These are phyloP conservation scores for Neuroscelio doddi DNA, from an alignment of 2,888 invertebrate species.

Conservation along the genomic window DNA sequence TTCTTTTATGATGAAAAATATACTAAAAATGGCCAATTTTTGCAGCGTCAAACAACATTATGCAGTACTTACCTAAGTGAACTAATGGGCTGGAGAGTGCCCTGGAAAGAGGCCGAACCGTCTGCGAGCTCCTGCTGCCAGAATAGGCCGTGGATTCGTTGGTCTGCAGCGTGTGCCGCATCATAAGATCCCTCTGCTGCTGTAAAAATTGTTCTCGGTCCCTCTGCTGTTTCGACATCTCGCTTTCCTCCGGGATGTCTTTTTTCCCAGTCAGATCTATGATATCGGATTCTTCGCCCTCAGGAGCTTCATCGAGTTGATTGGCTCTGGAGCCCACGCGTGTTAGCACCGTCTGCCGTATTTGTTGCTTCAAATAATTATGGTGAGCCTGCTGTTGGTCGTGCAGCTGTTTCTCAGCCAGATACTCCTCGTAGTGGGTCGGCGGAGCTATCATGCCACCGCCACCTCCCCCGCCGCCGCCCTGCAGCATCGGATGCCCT, in stretches of 20 bases:
- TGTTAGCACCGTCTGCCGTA: constrained; percentile 89
- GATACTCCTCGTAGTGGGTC: constrained; percentile 74
- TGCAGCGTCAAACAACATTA: not conserved
- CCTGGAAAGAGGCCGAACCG: constrained; percentile 81
- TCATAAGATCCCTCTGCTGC: constrained; percentile 79
- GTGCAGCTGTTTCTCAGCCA: constrained; percentile 75
- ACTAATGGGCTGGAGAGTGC: constrained; percentile 91
- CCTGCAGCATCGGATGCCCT: constrained; percentile 88
- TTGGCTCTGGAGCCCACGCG: constrained; percentile 78
- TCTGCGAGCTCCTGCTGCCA: constrained; percentile 64
- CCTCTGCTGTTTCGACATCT: constrained; percentile 75
- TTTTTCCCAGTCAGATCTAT: constrained; percentile 86
- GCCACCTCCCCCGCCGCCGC: constrained; percentile 63
- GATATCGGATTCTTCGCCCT: constrained; percentile 74
- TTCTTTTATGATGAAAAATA: too few relatives aligned
- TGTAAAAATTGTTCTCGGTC: constrained; percentile 78
- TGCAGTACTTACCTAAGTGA: constrained; percentile 74
- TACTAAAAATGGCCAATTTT: too few relatives aligned
- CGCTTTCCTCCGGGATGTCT: constrained; percentile 70
- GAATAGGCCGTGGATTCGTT: constrained; percentile 72
- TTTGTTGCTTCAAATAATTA: constrained; percentile 85
- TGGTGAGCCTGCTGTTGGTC: constrained; percentile 75
- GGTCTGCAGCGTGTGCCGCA: constrained; percentile 75
- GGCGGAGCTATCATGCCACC: constrained; percentile 72
- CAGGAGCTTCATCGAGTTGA: constrained; percentile 77